A percentile compares a stretch with the other conserved stretches of the same genome.
These are phyloP conservation scores for Pogonognathellus flavescens DNA, from an alignment of 1,140 invertebrate species.

Conservation along the genomic window DNA sequence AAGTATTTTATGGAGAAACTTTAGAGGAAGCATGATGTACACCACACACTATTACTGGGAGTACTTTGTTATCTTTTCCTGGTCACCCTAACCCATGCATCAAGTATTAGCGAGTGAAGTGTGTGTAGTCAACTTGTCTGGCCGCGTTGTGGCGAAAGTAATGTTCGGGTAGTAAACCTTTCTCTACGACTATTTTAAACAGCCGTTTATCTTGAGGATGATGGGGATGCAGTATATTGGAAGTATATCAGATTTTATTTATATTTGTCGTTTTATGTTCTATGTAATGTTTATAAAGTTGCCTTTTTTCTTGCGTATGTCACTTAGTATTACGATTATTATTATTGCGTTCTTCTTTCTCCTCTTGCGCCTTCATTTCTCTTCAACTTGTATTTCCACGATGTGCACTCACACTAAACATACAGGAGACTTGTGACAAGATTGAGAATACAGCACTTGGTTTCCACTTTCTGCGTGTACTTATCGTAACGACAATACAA, in stretches of 20 bases:
- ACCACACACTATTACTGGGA: too few relatives aligned
- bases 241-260: slow-evolving; percentile 47
- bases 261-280: slow-evolving; percentile 37
- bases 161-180: slow-evolving; percentile 40
- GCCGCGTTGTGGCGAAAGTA: slow-evolving; percentile 31
- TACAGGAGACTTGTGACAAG: neutral
- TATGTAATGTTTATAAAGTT: slow-evolving; percentile 32
- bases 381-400: too few relatives aligned
- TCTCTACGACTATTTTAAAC: slow-evolving; percentile 30
- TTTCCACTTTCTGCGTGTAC: slow-evolving; percentile 17
- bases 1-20: too few relatives aligned
- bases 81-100: neutral
- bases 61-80: too few relatives aligned
- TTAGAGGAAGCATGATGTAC: too few relatives aligned
- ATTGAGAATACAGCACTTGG: slow-evolving; percentile 11
- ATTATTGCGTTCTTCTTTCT: slow-evolving; percentile 22
- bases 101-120: neutral
- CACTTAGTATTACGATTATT: slow-evolving; percentile 50
- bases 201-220: slow-evolving; percentile 34
- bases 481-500: slow-evolving; percentile 45
- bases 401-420: too few relatives aligned
- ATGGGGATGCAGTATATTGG: slow-evolving; percentile 12
- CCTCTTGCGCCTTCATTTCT: neutral
- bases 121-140: slow-evolving; percentile 20
- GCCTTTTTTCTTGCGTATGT: slow-evolving; percentile 13